A percentile compares a stretch with the other conserved stretches of the same genome.
These are phyloP conservation scores for Lysandra coridon DNA, from an alignment of 2,888 invertebrate genomes.

Conservation along the genomic window DNA sequence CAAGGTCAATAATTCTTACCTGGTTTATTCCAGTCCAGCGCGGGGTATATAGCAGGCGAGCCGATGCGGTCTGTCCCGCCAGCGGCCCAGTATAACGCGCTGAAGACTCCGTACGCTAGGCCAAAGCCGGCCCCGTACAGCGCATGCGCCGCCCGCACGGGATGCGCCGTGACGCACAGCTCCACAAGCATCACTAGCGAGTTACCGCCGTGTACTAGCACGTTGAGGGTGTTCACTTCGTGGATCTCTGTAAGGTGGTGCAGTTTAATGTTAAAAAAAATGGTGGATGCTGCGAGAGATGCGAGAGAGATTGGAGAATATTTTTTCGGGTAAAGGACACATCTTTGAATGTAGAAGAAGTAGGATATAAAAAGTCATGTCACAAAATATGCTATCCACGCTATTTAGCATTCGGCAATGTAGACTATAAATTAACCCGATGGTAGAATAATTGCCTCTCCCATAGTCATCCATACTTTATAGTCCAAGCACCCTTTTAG, in stretches of 20 bases:
- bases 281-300: neutral
- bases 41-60: conserved; percentile 84
- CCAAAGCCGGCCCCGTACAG: conserved; percentile 83
- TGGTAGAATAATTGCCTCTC: neutral
- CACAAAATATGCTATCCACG: too few relatives aligned
- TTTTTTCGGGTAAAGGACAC: too few relatives aligned
- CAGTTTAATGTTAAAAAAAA: neutral
- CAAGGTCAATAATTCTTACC: conserved; percentile 46
- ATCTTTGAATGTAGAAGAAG: too few relatives aligned
- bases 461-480: neutral
- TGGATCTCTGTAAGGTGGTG: conserved; percentile 72
- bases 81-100: conserved; percentile 71
- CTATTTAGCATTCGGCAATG: too few relatives aligned
- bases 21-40: conserved; percentile 88
- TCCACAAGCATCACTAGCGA: conserved; percentile 87
- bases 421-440: too few relatives aligned
- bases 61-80: conserved; percentile 78
- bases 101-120: conserved; percentile 73
- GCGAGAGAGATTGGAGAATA: too few relatives aligned
- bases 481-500: too few relatives aligned
- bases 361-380: too few relatives aligned
- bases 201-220: conserved; percentile 88
- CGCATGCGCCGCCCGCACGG: conserved; percentile 83
- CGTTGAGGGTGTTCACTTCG: conserved; percentile 83
- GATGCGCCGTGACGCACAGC: conserved; percentile 85